Base-by-base conservation (phyloP, 2,797 vertebrate species). In the Hydrophis major region DNA sequence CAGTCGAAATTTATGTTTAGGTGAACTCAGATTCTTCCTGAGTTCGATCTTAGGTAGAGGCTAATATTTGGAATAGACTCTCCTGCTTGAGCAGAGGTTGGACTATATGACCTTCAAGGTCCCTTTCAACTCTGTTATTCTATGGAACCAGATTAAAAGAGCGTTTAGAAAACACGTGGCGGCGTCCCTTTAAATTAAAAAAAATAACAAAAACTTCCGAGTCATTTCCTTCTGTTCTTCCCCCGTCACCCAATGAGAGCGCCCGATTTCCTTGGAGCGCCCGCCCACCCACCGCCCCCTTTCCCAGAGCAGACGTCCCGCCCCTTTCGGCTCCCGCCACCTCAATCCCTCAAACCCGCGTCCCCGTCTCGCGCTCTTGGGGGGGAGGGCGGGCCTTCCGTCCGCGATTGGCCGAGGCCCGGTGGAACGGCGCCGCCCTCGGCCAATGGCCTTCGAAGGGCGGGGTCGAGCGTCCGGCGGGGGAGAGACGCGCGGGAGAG, bases 211-310 rank as follows among this genome's bases (percentile, higher is more conserved):
- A 2, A 59, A 3, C 28, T 11, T 0, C 0, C 59, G 14, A 11
- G 6, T 25, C 0, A 0, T 2, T 0, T 0, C 14, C 86, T 86
- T 28, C 32, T 8, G 0, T 0, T 56, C 12, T 1, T 10, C 1
- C 0, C 1, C 6, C 27, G 28, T 55, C 1, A 88, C 6, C 95
- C 95, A 96, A 92, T 93, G 0, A 66, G 0, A 66, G 4, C 0
- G 1, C 1, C 1, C 42, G 8, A 4, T 0, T 86, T 1, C 0
- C 0, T 0, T 0, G 94, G 95, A 97, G 8, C 8, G 96, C 0
- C 0, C 50, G 2, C 0, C 0, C 0, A 3, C 25, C 5, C 42
- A 42, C 42, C 42, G 42, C 4, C 27, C 61, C 61, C 11, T 12
- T 63, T 28, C 12, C 89, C n/a, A 69, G 6, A 74, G 50, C 4